A percentile compares a stretch with the other conserved stretches of the same genome.
These are phyloP conservation scores for Hystrix brachyura DNA, from an alignment of 2,113 vertebrate species.

Conservation along the genomic window DNA sequence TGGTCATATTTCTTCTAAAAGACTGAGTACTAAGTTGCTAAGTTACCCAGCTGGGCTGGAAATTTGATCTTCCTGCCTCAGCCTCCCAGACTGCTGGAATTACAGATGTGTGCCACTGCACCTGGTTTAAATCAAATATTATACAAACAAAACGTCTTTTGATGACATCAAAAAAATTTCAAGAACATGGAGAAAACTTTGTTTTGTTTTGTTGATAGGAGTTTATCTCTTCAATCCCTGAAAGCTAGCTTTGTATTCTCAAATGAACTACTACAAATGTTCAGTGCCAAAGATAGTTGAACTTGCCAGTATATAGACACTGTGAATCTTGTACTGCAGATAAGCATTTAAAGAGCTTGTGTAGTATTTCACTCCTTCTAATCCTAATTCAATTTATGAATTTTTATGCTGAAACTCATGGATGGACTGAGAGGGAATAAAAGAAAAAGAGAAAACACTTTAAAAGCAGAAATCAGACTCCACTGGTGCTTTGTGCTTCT, in stretches of 20 bases:
- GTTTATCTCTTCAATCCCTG: slow-evolving; percentile 66
- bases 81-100: neutral
- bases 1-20: neutral
- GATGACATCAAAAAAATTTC: slow-evolving; percentile 73
- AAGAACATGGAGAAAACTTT: slow-evolving; percentile 67
- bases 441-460: neutral
- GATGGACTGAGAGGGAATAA: neutral
- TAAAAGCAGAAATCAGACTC: neutral
- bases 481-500: neutral
- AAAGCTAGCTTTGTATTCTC: slow-evolving; percentile 79
- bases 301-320: slow-evolving; percentile 71
- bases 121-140: neutral
- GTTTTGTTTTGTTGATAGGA: neutral
- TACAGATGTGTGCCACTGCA: neutral
- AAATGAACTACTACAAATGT: slow-evolving; percentile 76
- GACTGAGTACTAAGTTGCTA: neutral
- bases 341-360: slow-evolving; percentile 5
- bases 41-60: neutral
- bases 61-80: neutral
- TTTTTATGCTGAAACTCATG: slow-evolving; percentile 42
- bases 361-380: slow-evolving; percentile 43
- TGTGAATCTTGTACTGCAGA: slow-evolving; percentile 59
- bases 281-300: slow-evolving; percentile 80
- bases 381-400: slow-evolving; percentile 15
- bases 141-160: slow-evolving; percentile 55